Percentiles rank a stretch among this genome's conserved stretches.
These are phyloP conservation scores for Zaprionus nigranus DNA, from an alignment of 1,140 invertebrate species.

Conservation along the genomic window DNA sequence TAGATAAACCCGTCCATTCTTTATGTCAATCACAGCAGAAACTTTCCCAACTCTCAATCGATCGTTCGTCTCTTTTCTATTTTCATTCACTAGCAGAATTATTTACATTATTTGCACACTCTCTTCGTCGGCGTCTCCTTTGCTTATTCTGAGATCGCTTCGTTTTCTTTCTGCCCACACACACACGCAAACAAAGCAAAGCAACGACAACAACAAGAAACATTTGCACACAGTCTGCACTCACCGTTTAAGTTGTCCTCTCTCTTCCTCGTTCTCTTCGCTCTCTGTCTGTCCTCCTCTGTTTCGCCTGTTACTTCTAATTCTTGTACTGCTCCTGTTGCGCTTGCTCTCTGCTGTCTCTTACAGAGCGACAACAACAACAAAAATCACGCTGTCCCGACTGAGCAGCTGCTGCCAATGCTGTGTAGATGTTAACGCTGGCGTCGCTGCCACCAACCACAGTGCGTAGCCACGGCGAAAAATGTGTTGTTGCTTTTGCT, in stretches of 20 bases:
- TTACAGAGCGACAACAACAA: conserved; percentile 25
- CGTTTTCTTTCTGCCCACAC: conserved; percentile 37
- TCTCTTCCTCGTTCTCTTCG: not conserved
- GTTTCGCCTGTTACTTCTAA: conserved; percentile 15
- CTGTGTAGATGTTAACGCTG: conserved; percentile 33
- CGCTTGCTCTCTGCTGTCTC: conserved; percentile 29
- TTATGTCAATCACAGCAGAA: not conserved
- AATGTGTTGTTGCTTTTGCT: conserved; percentile 5
- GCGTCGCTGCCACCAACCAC: conserved; percentile 35
- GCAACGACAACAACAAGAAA: conserved; percentile 13
- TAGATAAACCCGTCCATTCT: no score
- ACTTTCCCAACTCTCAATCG: conserved; percentile 9
- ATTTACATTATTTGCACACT: conserved; percentile 23
- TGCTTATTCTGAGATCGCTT: conserved; percentile 5
- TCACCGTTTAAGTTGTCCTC: conserved; percentile 16
- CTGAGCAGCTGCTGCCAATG: conserved; percentile 33
- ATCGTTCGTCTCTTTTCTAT: not conserved
- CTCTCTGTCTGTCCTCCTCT: conserved; percentile 2
- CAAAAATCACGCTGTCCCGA: not conserved
- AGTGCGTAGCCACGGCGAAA: conserved; percentile 42
- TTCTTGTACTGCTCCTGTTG: conserved; percentile 49
- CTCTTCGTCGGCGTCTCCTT: conserved; percentile 11
- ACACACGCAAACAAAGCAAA: conserved; percentile 5
- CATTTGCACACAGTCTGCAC: conserved; percentile 30
- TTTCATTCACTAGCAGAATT: conserved; percentile 24